Base-by-base conservation (phyloP, 2,113 vertebrate species). In the Crotalus horridus region DNA sequence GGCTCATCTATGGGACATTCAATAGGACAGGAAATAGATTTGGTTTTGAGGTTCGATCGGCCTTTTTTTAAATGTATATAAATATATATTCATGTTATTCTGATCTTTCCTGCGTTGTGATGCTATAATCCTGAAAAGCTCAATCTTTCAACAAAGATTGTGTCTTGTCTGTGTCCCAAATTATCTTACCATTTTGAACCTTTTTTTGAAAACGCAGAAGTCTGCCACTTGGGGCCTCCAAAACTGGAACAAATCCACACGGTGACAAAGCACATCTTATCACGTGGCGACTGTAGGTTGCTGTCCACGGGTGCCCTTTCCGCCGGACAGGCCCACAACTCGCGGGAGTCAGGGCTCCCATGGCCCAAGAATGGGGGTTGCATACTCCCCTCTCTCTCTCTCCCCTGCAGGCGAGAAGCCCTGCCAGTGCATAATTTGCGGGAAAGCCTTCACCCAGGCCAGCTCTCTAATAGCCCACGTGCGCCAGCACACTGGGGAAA, bases 391-490 rank as follows among this genome's bases (percentile, higher is more conserved):
- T 9, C 74, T 1, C 55, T 3, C 74, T 1, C 55, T 3, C 51
- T 4, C 20, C 46, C 12, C 15, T 21, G 0, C 97, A 99, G 99
- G 99, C n/a, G 99, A 99, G 97, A 99, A 99, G 97, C 99, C 99
- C 0, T 99, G 99, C 94, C 98, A 99, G 92, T 99, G 99, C 90
- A 94, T 98, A 64, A 98, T 99, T 94, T 99, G 99, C 0, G 99
- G 99, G 29, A 99, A 99, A 93, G 98, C 99, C 94, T 99, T 99
- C 97, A 99, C 99, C 4, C 99, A 99, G 95, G 99, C 99, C 64
- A 99, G 99, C 96, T 99, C 99, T 3, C 98, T 99, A 92, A 99
- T 99, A 0, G 99, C 99, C 92, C 99, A 99, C 2, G 98, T 99
- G 91, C 99, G 99, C 43, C 99, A 99, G 95, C 99, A 99, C 98